These are phyloP conservation scores for Corydoras maculifer DNA, from an alignment of 2,113 vertebrate genomes.

Conservation along the genomic window DNA sequence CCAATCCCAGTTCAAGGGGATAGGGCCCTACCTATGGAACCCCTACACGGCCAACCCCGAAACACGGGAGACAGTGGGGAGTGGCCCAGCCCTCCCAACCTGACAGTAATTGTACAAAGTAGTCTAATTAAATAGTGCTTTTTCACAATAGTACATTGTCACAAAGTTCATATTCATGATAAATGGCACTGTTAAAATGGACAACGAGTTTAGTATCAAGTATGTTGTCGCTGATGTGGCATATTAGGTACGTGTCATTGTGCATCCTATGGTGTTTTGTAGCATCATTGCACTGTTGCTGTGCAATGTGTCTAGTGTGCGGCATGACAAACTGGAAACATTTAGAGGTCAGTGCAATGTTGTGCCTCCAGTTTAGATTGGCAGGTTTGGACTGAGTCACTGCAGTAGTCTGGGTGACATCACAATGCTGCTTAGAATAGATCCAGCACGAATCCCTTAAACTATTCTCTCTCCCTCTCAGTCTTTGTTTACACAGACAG, in stretches of 20 bases:
- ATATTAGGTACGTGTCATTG: conserved; percentile 9
- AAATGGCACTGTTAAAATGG: too few relatives aligned
- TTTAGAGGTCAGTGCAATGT: conserved; percentile 43
- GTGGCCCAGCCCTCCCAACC: too few relatives aligned
- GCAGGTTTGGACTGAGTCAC: conserved; percentile 43
- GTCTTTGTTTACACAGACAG: conserved; percentile 10
- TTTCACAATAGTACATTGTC: too few relatives aligned
- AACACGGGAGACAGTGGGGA: too few relatives aligned
- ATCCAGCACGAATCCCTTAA: conserved; percentile 4
- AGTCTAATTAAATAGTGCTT: too few relatives aligned
- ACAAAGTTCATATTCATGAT: too few relatives aligned
- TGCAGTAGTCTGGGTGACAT: conserved; percentile 48
- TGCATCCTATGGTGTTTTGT: not conserved
- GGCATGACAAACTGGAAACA: conserved; percentile 2
- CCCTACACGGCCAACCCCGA: too few relatives aligned
- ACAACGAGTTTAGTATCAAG: too few relatives aligned
- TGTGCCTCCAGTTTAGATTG: conserved; percentile 37
- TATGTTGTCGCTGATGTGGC: not conserved
- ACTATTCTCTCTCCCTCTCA: conserved; percentile 1
- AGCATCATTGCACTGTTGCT: not conserved
- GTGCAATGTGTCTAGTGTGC: not conserved
- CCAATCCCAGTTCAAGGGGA: too few relatives aligned
- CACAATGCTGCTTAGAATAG: conserved; percentile 42
- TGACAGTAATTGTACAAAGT: too few relatives aligned
- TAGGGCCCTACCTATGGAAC: too few relatives aligned